Conservation (phyloP, 2,797 vertebrate genomes). For the Enteromius thamalakanensis region DNA sequence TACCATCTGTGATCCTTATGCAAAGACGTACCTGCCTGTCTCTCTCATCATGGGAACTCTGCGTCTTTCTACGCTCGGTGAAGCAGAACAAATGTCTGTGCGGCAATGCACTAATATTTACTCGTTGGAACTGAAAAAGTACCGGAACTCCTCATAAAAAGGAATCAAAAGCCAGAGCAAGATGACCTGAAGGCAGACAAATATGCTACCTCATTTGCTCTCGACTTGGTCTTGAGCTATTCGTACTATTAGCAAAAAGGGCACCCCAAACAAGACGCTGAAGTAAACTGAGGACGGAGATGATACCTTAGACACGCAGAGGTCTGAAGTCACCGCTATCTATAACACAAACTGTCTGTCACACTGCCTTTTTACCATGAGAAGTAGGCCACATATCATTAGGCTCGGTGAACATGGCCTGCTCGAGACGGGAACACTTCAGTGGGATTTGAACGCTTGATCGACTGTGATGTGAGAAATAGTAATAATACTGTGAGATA, state of each 20-base stretch:
- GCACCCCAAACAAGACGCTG: constrained; percentile 24
- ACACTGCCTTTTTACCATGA: constrained; percentile 13
- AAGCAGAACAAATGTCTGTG: constrained; percentile 12
- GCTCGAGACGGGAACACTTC: not conserved
- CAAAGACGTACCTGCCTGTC: constrained; percentile 53
- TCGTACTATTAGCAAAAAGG: constrained; percentile 30
- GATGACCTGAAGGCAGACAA: not conserved
- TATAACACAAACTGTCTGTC: constrained; percentile 49
- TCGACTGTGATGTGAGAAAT: not conserved
- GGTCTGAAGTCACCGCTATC: constrained; percentile 48
- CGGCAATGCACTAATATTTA: not conserved
- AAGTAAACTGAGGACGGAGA: constrained; percentile 41
- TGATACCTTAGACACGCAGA: constrained; percentile 38
- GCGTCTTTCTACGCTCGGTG: constrained; percentile 3
- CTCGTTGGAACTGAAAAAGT: not conserved
- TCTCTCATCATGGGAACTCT: constrained; percentile 54
- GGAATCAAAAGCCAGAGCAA: not conserved
- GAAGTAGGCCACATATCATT: constrained; percentile 32
- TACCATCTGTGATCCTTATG: constrained; percentile 58
- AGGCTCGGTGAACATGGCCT: not conserved
- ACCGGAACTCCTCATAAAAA: not conserved
- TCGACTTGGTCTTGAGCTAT: constrained; percentile 11
- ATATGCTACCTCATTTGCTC: not conserved
- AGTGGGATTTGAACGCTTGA: not conserved
- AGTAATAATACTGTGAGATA: not conserved